A percentile compares a stretch with the other conserved stretches of the same genome.
phyloP scores from a whole-genome alignment of 1,140 invertebrate genomes.

The Cepaea nemoralis region DNA sequence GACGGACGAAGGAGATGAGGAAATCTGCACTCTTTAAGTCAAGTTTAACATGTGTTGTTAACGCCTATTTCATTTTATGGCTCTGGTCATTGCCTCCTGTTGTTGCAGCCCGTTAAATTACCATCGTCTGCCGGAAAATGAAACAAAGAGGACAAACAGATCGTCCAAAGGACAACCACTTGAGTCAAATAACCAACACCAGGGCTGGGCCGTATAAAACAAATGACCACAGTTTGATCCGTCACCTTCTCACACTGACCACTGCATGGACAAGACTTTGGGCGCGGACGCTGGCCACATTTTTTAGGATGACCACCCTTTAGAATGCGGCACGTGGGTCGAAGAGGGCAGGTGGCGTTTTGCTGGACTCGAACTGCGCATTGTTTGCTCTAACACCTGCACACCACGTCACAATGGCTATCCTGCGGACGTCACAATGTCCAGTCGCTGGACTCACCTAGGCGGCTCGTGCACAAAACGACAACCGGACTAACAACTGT shows the following conservation, averaged over 20 bases:
- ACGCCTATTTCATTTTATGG: no score
- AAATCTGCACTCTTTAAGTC: no score
- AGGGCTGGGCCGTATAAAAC: not conserved
- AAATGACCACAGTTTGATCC: not conserved
- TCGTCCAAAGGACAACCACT: not conserved
- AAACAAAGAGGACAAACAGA: not conserved
- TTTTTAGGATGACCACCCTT: not conserved
- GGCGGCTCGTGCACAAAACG: not conserved
- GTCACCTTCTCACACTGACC: not conserved
- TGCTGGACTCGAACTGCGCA: not conserved
- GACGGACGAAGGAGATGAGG: no score
- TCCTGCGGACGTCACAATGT: constrained; percentile 8
- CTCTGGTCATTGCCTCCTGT: no score
- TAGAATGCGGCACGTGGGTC: not conserved
- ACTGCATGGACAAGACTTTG: not conserved
- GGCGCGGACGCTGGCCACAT: not conserved
- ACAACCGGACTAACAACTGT: constrained; percentile 1
- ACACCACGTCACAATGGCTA: constrained; percentile 6
- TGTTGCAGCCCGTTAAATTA: no score
- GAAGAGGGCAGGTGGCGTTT: not conserved
- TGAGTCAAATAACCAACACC: not conserved
- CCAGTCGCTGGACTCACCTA: not conserved
- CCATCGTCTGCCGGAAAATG: not conserved
- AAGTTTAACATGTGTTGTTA: no score
- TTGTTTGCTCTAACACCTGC: constrained; percentile 2